phyloP scores from a whole-genome alignment of 2,113 vertebrate genomes.

The Dipodomys merriami region DNA sequence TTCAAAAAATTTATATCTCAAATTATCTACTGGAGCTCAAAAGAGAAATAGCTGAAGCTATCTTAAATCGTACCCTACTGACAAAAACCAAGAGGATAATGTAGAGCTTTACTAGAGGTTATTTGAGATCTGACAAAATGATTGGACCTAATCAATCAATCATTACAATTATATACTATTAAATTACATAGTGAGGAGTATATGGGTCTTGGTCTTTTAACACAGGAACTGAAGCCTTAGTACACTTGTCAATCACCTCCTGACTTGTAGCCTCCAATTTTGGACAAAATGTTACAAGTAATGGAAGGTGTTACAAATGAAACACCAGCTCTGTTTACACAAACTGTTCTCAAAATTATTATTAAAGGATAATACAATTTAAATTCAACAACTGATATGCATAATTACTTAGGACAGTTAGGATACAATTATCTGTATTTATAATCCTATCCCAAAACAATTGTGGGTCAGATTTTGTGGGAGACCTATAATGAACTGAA shows the following conservation, averaged over 20 bases:
- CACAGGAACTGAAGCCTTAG: slow-evolving; percentile 60
- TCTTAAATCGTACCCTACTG: slow-evolving; percentile 49
- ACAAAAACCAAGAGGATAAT: slow-evolving; percentile 45
- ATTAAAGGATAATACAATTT: slow-evolving; percentile 35
- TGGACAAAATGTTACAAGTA: slow-evolving; percentile 38
- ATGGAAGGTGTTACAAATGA: slow-evolving; percentile 39
- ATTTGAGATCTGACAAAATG: slow-evolving; percentile 79
- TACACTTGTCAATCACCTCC: slow-evolving; percentile 51
- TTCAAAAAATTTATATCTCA: slow-evolving; percentile 37
- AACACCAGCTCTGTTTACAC: slow-evolving; percentile 22
- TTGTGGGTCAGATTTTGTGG: slow-evolving; percentile 72
- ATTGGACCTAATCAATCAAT: slow-evolving; percentile 75
- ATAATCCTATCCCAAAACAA: slow-evolving; percentile 66
- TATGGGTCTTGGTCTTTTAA: slow-evolving; percentile 76
- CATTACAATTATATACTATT: slow-evolving; percentile 82
- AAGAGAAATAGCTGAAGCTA: background rate
- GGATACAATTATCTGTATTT: slow-evolving; percentile 29
- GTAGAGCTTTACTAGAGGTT: slow-evolving; percentile 71
- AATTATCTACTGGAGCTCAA: slow-evolving; percentile 24
- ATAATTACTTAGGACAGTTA: slow-evolving; percentile 3
- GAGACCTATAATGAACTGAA: slow-evolving; percentile 67
- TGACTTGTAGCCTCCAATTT: background rate
- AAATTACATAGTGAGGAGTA: slow-evolving; percentile 73
- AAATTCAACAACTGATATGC: slow-evolving; percentile 48
- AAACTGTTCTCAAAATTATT: background rate